phyloP scores from a whole-genome alignment of 2,113 vertebrate species.

The Recurvirostra avosetta region DNA sequence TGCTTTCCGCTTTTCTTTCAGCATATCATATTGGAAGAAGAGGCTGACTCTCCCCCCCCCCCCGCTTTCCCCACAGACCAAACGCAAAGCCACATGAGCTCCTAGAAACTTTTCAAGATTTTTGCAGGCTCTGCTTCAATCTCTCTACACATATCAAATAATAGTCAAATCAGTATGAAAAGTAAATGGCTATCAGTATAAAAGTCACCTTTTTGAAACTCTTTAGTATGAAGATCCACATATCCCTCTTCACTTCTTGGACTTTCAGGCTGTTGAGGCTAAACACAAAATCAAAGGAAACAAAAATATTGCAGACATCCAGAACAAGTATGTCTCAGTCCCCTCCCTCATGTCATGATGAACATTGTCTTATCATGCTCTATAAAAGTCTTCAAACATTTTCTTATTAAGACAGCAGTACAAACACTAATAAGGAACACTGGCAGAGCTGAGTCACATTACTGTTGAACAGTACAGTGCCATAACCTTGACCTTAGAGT shows the following conservation, averaged over 20 bases:
- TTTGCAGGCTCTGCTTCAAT: not conserved
- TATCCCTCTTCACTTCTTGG: not conserved
- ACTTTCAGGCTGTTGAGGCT: not conserved
- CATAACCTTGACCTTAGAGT: not conserved
- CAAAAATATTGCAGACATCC: not conserved
- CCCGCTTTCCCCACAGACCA: not conserved
- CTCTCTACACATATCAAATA: not conserved
- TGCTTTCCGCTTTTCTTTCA: not conserved
- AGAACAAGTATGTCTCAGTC: not conserved
- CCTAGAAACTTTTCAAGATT: not conserved
- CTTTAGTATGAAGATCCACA: not conserved
- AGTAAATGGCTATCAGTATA: not conserved
- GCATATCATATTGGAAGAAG: not conserved
- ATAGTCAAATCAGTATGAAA: not conserved
- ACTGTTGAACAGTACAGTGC: not conserved
- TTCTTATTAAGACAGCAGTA: not conserved
- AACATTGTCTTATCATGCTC: not conserved
- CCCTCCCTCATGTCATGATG: not conserved
- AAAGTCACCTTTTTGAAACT: slow-evolving; percentile 49
- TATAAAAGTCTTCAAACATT: not conserved
- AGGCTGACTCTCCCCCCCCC: not conserved
- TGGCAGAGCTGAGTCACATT: not conserved
- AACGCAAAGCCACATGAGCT: not conserved
- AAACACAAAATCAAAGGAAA: slow-evolving; percentile 5
- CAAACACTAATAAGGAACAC: not conserved